Evolutionary conservation across 2,888 invertebrate genomes (phyloP).

Genomic region (Leptinotarsa rubiginosa): DNA sequence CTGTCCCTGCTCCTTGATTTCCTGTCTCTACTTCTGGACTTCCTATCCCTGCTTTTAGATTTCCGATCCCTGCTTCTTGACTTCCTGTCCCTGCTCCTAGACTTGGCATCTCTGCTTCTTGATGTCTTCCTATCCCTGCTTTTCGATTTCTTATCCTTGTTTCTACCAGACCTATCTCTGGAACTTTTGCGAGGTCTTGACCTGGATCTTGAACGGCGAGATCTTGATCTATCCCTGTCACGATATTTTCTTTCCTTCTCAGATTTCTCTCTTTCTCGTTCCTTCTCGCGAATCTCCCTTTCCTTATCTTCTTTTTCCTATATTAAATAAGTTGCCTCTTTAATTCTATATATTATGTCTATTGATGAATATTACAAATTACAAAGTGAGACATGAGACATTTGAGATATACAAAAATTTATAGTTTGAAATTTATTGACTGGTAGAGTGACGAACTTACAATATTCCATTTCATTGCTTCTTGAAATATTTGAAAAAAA

Average conservation of each 20-base stretch:
- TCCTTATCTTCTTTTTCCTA: constrained; percentile 85
- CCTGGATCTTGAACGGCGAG: constrained; percentile 58
- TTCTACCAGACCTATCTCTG: constrained; percentile 46
- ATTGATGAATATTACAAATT: too few species aligned
- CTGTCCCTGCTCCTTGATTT: constrained; percentile 38
- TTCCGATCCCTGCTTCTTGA: constrained; percentile 35
- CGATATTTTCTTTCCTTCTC: constrained; percentile 67
- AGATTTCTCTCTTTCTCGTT: constrained; percentile 62
- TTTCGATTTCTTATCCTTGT: constrained; percentile 47
- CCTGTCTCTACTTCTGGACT: constrained; percentile 51
- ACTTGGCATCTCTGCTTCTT: constrained; percentile 48
- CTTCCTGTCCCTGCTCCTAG: constrained; percentile 51
- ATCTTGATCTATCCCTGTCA: constrained; percentile 64
- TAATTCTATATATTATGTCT: not conserved
- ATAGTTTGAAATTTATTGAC: too few species aligned
- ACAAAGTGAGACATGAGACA: too few species aligned
- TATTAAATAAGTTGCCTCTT: not conserved
- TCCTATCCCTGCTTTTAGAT: constrained; percentile 41
- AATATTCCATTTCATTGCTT: too few species aligned
- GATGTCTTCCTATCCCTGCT: constrained; percentile 49
- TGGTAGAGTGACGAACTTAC: too few species aligned
- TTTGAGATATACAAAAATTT: too few species aligned
- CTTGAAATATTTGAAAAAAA: too few species aligned
- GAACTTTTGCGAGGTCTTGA: constrained; percentile 49
- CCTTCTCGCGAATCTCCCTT: constrained; percentile 65